A percentile compares a stretch with the other conserved stretches of the same genome.
Conservation (phyloP, 1,140 invertebrate genomes). For the Dryas iulia region DNA sequence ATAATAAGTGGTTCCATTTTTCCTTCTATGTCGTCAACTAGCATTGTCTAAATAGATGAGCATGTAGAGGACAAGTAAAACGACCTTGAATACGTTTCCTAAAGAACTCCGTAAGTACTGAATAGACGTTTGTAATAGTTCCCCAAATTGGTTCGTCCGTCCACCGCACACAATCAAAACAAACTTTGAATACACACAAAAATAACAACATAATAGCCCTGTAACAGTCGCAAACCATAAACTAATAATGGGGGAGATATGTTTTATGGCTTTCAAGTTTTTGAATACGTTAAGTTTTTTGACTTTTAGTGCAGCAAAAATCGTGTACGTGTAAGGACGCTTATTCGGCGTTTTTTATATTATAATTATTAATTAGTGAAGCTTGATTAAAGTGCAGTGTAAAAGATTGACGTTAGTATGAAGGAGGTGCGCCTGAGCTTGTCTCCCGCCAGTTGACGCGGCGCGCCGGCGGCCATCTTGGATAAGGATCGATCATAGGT, state of each 20-base stretch:
- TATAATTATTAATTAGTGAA: constrained; percentile 36
- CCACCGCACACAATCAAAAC: constrained; percentile 76
- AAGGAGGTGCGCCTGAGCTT: constrained; percentile 58
- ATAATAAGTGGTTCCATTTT: neutral
- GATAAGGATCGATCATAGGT: constrained; percentile 77
- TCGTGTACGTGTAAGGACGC: constrained; percentile 64
- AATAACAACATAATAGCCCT: constrained; percentile 73
- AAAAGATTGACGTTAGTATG: constrained; percentile 46
- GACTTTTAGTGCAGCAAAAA: constrained; percentile 68
- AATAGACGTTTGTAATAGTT: constrained; percentile 66
- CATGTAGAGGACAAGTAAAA: constrained; percentile 21
- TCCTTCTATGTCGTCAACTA: neutral
- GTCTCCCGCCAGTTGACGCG: constrained; percentile 58
- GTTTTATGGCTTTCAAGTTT: constrained; percentile 76
- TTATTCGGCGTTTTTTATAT: constrained; percentile 29
- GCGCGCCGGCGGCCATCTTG: constrained; percentile 73
- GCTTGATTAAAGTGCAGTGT: constrained; percentile 34
- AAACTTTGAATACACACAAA: constrained; percentile 70
- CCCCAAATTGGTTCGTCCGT: constrained; percentile 69
- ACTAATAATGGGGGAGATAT: constrained; percentile 80
- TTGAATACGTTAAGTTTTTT: constrained; percentile 73
- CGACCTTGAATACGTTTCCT: constrained; percentile 48
- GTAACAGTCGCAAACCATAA: constrained; percentile 76
- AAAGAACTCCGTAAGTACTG: constrained; percentile 48
- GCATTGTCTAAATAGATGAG: neutral